These are phyloP conservation scores for Megaleporinus macrocephalus DNA, from an alignment of 2,113 vertebrate species.

Conservation along the genomic window DNA sequence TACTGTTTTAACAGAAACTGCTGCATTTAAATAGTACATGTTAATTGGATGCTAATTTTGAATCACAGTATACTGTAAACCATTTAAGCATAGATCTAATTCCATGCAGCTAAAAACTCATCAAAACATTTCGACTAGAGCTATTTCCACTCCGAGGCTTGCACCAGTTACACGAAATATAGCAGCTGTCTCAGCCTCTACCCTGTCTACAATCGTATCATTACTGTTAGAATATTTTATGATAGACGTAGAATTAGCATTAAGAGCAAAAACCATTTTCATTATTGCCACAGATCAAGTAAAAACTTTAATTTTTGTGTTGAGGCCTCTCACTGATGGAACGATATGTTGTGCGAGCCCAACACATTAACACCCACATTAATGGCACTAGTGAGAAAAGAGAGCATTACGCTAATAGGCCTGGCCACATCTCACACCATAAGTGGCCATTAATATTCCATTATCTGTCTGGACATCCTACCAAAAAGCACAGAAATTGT, in stretches of 20 bases:
- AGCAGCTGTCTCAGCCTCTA: neutral
- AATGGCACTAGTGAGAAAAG: conserved; percentile 53
- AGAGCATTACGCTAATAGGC: conserved; percentile 54
- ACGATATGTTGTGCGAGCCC: conserved; percentile 48
- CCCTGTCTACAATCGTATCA: neutral
- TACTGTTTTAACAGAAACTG: conserved; percentile 2
- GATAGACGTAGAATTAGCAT: conserved; percentile 44
- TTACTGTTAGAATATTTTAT: conserved; percentile 38
- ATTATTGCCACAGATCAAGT: conserved; percentile 50
- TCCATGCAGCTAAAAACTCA: neutral
- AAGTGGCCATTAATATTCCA: conserved; percentile 58
- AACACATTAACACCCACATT: conserved; percentile 58
- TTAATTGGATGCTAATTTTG: neutral
- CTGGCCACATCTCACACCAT: conserved; percentile 53
- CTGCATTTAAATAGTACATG: neutral
- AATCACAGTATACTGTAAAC: neutral
- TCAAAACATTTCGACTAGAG: neutral
- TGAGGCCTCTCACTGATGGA: conserved; percentile 43
- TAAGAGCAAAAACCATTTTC: conserved; percentile 44
- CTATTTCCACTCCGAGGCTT: neutral
- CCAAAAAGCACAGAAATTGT: conserved; percentile 32
- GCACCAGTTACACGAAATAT: neutral
- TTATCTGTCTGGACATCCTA: conserved; percentile 53
- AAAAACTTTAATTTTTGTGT: conserved; percentile 50
- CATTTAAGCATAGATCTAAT: neutral